A percentile compares a stretch with the other conserved stretches of the same genome.
Conservation (phyloP, 2,113 vertebrate genomes). For the Charadrius vociferus region DNA sequence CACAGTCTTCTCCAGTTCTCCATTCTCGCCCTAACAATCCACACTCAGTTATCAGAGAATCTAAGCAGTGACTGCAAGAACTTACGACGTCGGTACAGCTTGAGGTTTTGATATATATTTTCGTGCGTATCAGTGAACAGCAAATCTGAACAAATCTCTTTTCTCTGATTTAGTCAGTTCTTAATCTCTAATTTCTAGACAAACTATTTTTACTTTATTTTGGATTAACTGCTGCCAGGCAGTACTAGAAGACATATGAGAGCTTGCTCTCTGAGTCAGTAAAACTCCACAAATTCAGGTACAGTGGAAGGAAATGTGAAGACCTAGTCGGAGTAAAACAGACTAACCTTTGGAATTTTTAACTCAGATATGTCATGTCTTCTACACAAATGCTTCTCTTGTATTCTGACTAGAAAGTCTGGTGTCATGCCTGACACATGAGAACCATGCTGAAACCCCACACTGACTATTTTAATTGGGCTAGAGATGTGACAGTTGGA, state of each 20-base stretch:
- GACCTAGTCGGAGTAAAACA: background rate
- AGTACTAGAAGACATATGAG: background rate
- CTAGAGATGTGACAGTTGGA: background rate
- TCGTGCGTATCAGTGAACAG: background rate
- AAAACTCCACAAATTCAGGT: background rate
- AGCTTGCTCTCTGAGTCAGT: background rate
- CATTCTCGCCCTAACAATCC: background rate
- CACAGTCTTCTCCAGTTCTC: background rate
- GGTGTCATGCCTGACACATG: background rate
- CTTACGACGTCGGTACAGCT: rapidly evolving
- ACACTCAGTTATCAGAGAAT: background rate
- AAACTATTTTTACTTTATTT: background rate
- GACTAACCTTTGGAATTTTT: background rate
- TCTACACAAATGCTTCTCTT: background rate
- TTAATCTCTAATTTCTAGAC: background rate
- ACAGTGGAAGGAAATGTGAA: background rate
- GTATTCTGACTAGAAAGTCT: background rate
- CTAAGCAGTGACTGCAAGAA: background rate
- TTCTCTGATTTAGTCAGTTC: background rate
- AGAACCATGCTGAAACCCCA: background rate
- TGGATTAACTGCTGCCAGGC: background rate
- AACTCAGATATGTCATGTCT: background rate
- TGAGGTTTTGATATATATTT: background rate
- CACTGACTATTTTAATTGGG: background rate
- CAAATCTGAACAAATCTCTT: background rate